Evolutionary conservation across 2,888 invertebrate species (phyloP), one percentile per base, ranked within the genome.

Genomic region (Synergus laeviventris): DNA sequence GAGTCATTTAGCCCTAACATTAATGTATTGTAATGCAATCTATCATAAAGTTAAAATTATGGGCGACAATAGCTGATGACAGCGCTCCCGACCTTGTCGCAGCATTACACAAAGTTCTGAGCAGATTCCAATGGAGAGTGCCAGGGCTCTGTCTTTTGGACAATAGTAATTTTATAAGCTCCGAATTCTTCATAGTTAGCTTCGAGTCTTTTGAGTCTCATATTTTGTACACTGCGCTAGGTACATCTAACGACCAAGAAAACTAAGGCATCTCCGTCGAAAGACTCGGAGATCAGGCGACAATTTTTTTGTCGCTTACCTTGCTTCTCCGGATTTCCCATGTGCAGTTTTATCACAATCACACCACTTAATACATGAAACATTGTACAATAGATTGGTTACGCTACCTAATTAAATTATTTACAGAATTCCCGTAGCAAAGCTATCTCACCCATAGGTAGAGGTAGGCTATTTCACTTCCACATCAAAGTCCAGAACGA

Each of bases 401-500:
- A 85, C 81, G 81, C 84, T 84, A 84, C 82, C 86, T 85, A 87
- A 82, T 70, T 79, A 78, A 80, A 88, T 81, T 90, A 90, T 90
- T 84, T 90, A 90, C 89, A 90, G 83, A 85, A 86, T 81, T 83
- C 82, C 77, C 82, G 81, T 76, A 80, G 76, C 73, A 77, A 42
- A 59, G 1, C 9, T 70, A n/a, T 45, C 70, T 70, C 70, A 77
- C 74, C 75, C n/a, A 70, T 18, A 70, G 18, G 4, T 11, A 38
- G n/a, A 81, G 78, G 79, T 81, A 78, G 84, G 87, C 87, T 88
- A 91, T 89, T 91, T 91, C 79, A 88, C 86, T 84, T 96, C 96
- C 74, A 97, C 95, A 92, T 99, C 98, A 92, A 99, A 99, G 92
- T 99, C 98, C 83, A 99, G 93, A 54, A 99, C 98, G 87, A 99